A percentile compares a stretch with the other conserved stretches of the same genome.
Evolutionary conservation across 1,140 invertebrate species (phyloP).

Genomic region (Zelostemma sp.): DNA sequence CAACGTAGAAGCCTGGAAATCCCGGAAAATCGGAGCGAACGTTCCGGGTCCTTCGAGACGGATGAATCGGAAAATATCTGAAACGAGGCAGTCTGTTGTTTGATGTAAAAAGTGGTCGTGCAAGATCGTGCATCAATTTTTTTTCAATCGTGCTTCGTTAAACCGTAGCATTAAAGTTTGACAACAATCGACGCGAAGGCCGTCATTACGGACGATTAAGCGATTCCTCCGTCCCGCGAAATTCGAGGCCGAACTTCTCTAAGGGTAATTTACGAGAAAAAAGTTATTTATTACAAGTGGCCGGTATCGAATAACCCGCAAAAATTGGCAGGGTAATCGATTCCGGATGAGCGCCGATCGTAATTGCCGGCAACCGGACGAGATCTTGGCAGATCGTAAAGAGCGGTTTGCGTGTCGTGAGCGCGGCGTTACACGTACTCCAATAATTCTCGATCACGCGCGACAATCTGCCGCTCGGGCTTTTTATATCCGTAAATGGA

Average conservation of each 20-base stretch:
- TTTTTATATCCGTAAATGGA: slow-evolving; percentile 18
- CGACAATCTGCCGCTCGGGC: slow-evolving; percentile 29
- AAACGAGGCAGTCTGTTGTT: too few relatives aligned
- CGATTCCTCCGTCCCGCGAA: neutral
- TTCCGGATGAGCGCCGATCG: slow-evolving; percentile 51
- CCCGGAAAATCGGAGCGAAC: too few relatives aligned
- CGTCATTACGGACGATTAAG: neutral
- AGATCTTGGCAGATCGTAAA: slow-evolving; percentile 59
- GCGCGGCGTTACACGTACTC: slow-evolving; percentile 33
- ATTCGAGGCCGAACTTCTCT: neutral
- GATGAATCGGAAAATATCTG: too few relatives aligned
- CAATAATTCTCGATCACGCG: slow-evolving; percentile 43
- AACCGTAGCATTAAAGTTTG: neutral
- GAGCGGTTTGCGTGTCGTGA: slow-evolving; percentile 52
- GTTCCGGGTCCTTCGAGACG: too few relatives aligned
- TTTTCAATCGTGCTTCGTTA: neutral
- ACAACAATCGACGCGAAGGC: neutral
- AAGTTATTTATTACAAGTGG: slow-evolving; percentile 23
- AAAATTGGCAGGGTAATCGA: slow-evolving; percentile 55
- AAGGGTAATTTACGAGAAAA: slow-evolving; percentile 10
- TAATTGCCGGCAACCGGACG: slow-evolving; percentile 54
- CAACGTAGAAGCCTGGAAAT: neutral
- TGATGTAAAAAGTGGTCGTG: neutral
- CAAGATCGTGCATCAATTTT: neutral
- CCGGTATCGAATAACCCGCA: slow-evolving; percentile 42